phyloP scores from a whole-genome alignment of 2,113 vertebrate genomes.

The Amblyopsis rosae region DNA sequence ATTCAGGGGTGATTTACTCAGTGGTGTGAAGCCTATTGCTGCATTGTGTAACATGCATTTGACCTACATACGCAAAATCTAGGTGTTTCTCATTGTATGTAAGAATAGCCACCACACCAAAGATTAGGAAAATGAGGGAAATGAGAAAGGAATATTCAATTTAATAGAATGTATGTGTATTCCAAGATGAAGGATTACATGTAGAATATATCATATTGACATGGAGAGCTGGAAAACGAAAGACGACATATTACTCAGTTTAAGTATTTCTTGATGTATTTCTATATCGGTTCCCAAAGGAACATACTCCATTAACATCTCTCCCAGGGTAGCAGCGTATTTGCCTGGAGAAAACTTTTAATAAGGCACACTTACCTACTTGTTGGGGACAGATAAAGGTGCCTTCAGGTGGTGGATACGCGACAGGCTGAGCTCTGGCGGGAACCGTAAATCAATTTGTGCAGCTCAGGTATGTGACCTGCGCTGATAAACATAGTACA shows the following conservation, averaged over 20 bases:
- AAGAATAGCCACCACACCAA: conserved; percentile 47
- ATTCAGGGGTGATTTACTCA: conserved; percentile 2
- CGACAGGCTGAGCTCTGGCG: not conserved
- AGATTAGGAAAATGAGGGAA: conserved; percentile 49
- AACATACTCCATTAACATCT: conserved; percentile 8
- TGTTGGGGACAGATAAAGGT: conserved; percentile 8
- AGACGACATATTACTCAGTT: conserved; percentile 8
- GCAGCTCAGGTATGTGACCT: not conserved
- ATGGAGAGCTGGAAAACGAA: not conserved
- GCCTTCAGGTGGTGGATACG: not conserved
- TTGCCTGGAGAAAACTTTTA: conserved; percentile 7
- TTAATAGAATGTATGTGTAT: too few relatives aligned
- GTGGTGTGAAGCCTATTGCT: conserved; percentile 1
- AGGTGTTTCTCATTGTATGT: conserved; percentile 16
- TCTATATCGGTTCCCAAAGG: conserved; percentile 5
- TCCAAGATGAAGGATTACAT: too few relatives aligned
- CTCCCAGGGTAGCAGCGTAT: not conserved
- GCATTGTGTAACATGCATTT: not conserved
- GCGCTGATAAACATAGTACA: not conserved
- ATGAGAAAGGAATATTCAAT: not conserved
- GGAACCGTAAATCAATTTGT: not conserved
- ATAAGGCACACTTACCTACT: conserved; percentile 13
- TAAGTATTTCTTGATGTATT: conserved; percentile 7
- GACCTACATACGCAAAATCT: too few relatives aligned
- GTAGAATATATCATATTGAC: too few relatives aligned